Base-by-base conservation (phyloP, 2,888 invertebrate species). In the Trissoscelio sp. region DNA sequence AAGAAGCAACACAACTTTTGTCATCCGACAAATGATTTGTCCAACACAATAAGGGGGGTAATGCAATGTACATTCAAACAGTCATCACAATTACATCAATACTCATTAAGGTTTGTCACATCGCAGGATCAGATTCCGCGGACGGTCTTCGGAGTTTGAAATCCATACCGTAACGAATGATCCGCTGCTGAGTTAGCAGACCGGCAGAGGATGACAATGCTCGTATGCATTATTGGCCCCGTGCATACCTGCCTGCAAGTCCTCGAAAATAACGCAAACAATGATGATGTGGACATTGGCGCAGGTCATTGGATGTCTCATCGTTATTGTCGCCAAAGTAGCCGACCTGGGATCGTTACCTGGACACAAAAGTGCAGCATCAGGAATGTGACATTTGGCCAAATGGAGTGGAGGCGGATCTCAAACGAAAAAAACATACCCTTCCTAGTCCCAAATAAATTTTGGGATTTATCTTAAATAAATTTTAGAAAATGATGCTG, bases 21-120 rank as follows among this genome's bases (percentile, higher is more conserved):
- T 57, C 57, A 70, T 70, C 9, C 34, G 57, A 70, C 48, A 57
- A 24, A 74, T 77, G 20, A 24, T 53, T 16, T 53, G 51, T 16
- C 5, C 6, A 12, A 31, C 60, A 77, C 77, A 77, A 78, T 64
- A 18, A 9, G 14, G 6, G 28, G 18, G 20, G 24, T 11, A 66
- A 58, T 64, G 55, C 46, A 9, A 37, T 39, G 70, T 28, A 42
- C 62, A 72, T 67, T 67, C 44, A 67, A 79, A 79, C 39, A 79
- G 79, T 79, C 79, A 79, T 79, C 62, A 44, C 83, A 85, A 87
- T 87, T 86, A 85, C 81, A 73, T 89, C 88, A 86, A 88, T 88
- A 88, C 87, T 88, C 88, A 88, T 90, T 89, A 89, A 87, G 79
- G 87, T 84, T 85, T 85, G 86, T 85, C 86, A 83, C 86, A 87